Conservation (phyloP, 2,113 vertebrate genomes). For the Erythrocercus mccallii region DNA sequence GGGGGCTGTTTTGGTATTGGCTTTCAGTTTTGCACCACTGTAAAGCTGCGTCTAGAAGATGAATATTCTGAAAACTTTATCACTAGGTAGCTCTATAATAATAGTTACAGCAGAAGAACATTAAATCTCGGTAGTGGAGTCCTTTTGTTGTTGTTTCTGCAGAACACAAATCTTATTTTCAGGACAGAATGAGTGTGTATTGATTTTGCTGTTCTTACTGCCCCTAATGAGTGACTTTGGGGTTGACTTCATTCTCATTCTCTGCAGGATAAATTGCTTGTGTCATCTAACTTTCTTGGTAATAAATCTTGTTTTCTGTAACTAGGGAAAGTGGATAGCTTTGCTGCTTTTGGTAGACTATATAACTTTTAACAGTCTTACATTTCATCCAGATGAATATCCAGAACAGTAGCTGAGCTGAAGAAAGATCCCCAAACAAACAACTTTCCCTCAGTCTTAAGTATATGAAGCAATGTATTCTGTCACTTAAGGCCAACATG, state of each 20-base stretch:
- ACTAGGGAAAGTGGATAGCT: neutral
- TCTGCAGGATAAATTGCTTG: neutral
- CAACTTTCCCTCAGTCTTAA: neutral
- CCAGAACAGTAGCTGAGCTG: neutral
- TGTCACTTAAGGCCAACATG: neutral
- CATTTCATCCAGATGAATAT: neutral
- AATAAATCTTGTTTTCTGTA: neutral
- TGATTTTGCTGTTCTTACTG: neutral
- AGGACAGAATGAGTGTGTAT: neutral
- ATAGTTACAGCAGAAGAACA: neutral
- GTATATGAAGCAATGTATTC: neutral
- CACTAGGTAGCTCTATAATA: neutral
- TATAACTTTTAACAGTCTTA: neutral
- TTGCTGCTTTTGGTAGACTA: neutral
- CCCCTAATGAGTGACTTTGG: neutral
- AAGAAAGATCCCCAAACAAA: neutral
- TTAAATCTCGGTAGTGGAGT: neutral
- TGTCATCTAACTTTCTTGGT: neutral
- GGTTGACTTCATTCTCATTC: neutral
- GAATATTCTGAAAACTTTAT: neutral
- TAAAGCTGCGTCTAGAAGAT: neutral
- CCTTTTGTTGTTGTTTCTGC: neutral
- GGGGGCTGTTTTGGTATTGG: neutral
- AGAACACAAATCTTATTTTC: neutral
- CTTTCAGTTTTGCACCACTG: neutral